Evolutionary conservation across 2,888 invertebrate genomes (phyloP).

Genomic region (Polyploca ridens): DNA sequence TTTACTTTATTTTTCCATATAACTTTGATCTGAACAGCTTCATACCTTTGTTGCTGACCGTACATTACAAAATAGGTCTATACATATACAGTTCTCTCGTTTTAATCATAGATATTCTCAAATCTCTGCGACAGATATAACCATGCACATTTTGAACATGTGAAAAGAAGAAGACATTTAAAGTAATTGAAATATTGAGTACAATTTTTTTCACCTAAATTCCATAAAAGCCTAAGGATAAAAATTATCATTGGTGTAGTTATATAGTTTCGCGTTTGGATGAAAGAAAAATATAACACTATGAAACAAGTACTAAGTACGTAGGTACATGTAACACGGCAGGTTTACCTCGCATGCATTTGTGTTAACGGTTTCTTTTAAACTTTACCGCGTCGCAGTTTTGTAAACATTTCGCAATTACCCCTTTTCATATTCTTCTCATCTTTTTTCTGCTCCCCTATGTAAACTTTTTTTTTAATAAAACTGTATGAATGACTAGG

Average conservation of each 20-base stretch:
- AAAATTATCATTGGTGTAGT: neutral
- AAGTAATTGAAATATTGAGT: too few relatives aligned
- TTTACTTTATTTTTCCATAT: too few relatives aligned
- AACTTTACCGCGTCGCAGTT: slow-evolving; percentile 66
- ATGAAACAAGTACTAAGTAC: neutral
- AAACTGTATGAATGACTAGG: slow-evolving; percentile 1
- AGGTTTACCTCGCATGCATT: slow-evolving; percentile 38
- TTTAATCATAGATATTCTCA: too few relatives aligned
- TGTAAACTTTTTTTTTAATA: slow-evolving; percentile 3
- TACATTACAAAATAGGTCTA: too few relatives aligned
- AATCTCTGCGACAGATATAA: too few relatives aligned
- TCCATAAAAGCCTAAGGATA: too few relatives aligned
- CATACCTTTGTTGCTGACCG: too few relatives aligned
- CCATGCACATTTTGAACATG: too few relatives aligned
- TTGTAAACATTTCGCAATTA: slow-evolving; percentile 69
- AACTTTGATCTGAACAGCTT: too few relatives aligned
- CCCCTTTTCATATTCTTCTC: slow-evolving; percentile 67
- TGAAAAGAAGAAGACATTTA: too few relatives aligned
- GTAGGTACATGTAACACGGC: neutral
- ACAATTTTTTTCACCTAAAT: too few relatives aligned
- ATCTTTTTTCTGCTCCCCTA: slow-evolving; percentile 61
- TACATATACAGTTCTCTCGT: too few relatives aligned
- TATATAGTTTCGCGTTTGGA: neutral
- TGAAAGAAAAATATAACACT: neutral
- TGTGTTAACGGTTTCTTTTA: slow-evolving; percentile 69